Percentiles rank a stretch among this genome's conserved stretches.
Evolutionary conservation across 1,140 invertebrate genomes (phyloP).

Genomic region (Limonius californicus): DNA sequence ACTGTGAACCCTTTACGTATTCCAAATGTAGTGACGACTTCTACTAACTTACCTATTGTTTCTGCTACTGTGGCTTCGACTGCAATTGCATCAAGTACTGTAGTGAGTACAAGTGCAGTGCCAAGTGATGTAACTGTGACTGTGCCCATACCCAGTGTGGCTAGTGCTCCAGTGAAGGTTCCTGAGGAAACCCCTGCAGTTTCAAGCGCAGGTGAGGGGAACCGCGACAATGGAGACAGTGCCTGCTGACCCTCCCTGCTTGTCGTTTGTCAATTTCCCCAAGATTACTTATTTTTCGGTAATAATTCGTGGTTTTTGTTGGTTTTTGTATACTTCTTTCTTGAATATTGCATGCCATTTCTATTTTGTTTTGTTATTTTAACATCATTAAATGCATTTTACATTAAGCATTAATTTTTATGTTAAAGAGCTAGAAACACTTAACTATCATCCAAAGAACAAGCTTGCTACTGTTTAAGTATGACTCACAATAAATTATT

Average conservation of each 20-base stretch:
- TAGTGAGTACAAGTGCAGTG: conserved; percentile 14
- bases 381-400: background rate
- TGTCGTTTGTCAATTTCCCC: conserved; percentile 37
- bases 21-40: conserved; percentile 18
- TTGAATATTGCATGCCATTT: conserved; percentile 7
- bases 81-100: background rate
- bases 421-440: background rate
- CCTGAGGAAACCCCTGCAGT: conserved; percentile 17
- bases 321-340: conserved; percentile 21
- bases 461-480: no score
- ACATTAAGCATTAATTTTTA: background rate
- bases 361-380: background rate
- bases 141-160: background rate
- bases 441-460: background rate
- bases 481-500: no score
- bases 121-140: background rate
- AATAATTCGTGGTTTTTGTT: conserved; percentile 36
- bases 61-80: background rate
- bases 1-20: background rate
- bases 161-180: conserved; percentile 7
- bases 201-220: conserved; percentile 38
- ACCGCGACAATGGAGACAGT: conserved; percentile 44
- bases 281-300: conserved; percentile 41
- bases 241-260: conserved; percentile 41
- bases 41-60: conserved; percentile 18